Evolutionary conservation across 1,140 invertebrate genomes (phyloP), one percentile per base, ranked within the genome.

Genomic region (Cepaea nemoralis): DNA sequence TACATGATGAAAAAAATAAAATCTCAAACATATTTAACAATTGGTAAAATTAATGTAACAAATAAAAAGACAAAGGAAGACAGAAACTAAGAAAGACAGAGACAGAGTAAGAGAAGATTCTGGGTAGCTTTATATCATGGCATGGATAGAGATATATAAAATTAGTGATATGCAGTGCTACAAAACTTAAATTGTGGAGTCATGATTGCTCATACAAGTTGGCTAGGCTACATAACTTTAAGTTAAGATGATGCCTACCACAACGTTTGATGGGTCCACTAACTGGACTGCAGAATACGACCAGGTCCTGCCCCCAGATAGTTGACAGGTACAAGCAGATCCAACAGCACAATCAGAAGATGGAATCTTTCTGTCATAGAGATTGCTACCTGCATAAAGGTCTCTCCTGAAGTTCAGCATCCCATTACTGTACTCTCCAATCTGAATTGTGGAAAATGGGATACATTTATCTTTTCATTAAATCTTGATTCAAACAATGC

Each of bases 311-410:
- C 19, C 45, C 5, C 19, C 19, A 0, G 83, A 66, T 5, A 78
- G 70, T 59, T 77, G n/a, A 63, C 80, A 82, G 31, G 35, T 77
- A 67, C 83, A 84, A 35, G 33, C 35, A 22, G 73, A n/a, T 22
- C 77, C 78, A 12, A 66, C 0, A n/a, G 80, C 63, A 67, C 83
- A 84, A 33, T 27, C 73, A 8, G 83, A 84, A 5, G 37, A 24
- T 10, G 83, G 83, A n/a, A 82, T 63, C 16, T 80, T 77, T 22
- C 27, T 12, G 16, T 75, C 73, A n/a, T 74, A 81, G 1, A 67
- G 37, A 45, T 59, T 80, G 0, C 70, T 0, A 14, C 55, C 79
- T 19, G 50, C 69, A 70, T 83, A 83, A 0, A 22, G 42, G 22
- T 27, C n/a, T 1, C 37, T 39, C 27, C 69, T 74, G 24, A 84